Evolutionary conservation across 2,888 invertebrate genomes (phyloP).

Genomic region (Stratiomys singularior): DNA sequence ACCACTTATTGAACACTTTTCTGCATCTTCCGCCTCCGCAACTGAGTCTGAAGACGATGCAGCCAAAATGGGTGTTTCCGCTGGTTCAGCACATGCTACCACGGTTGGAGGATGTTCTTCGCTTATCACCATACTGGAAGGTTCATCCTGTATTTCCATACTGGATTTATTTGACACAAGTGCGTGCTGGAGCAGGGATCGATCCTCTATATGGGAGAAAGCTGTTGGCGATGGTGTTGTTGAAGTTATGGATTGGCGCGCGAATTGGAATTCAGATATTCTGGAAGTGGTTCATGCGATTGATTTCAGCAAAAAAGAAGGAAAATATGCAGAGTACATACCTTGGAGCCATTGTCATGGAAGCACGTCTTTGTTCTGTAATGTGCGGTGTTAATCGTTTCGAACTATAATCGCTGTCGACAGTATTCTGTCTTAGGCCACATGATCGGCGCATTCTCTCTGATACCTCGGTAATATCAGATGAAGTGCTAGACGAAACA

Average conservation of each 20-base stretch:
- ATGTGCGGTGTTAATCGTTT: constrained; percentile 61
- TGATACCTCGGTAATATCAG: constrained; percentile 75
- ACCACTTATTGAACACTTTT: constrained; percentile 33
- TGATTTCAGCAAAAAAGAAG: neutral
- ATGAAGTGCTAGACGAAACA: constrained; percentile 60
- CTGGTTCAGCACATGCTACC: neutral
- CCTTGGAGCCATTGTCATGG: constrained; percentile 63
- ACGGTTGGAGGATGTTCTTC: neutral
- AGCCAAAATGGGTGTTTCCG: constrained; percentile 32
- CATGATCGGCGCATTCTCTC: constrained; percentile 73
- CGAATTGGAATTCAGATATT: constrained; percentile 58
- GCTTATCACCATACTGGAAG: constrained; percentile 36
- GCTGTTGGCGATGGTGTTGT: constrained; percentile 58
- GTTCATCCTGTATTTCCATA: constrained; percentile 45
- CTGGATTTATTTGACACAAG: constrained; percentile 29
- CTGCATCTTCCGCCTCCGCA: constrained; percentile 46
- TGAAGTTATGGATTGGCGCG: constrained; percentile 51
- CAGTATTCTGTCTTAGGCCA: constrained; percentile 74
- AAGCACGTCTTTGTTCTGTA: constrained; percentile 63
- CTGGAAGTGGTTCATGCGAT: constrained; percentile 41
- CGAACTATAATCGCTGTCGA: constrained; percentile 72
- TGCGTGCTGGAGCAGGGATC: neutral
- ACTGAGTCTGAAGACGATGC: constrained; percentile 39
- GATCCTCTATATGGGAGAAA: constrained; percentile 28
- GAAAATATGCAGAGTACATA: constrained; percentile 50